Evolutionary conservation across 1,140 invertebrate species (phyloP).

Genomic region (Solenopsis fugax): DNA sequence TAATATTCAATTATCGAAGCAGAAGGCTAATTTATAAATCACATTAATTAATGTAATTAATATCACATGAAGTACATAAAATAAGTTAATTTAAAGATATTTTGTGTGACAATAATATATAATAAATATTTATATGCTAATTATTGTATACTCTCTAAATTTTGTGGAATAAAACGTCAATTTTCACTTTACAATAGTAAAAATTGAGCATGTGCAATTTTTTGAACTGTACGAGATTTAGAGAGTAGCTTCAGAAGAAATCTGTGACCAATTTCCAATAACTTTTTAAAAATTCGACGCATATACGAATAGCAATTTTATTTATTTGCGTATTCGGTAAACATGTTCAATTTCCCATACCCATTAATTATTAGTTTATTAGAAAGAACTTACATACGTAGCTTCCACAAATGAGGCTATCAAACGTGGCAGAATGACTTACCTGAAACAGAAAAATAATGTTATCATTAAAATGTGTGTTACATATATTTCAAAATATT

Average conservation of each 20-base stretch:
- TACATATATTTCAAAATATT: neutral
- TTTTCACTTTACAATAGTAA: too few relatives aligned
- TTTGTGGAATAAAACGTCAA: too few relatives aligned
- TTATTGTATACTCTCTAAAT: neutral
- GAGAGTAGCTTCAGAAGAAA: neutral
- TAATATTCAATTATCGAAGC: neutral
- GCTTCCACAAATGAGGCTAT: neutral
- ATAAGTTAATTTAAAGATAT: constrained; percentile 4
- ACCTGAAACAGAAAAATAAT: constrained; percentile 65
- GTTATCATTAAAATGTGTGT: constrained; percentile 26
- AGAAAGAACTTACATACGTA: constrained; percentile 51
- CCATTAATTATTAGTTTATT: neutral
- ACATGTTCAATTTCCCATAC: neutral
- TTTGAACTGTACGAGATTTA: too few relatives aligned
- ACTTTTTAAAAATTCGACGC: neutral
- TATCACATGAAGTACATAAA: neutral
- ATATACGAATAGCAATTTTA: neutral
- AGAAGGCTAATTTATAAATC: neutral
- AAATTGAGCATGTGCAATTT: too few relatives aligned
- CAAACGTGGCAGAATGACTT: constrained; percentile 31
- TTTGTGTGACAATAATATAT: neutral
- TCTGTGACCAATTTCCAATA: neutral
- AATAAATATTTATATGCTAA: neutral
- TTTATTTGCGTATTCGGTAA: neutral
- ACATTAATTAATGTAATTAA: too few relatives aligned